phyloP scores from a whole-genome alignment of 2,113 vertebrate species.

The Poecile atricapillus region DNA sequence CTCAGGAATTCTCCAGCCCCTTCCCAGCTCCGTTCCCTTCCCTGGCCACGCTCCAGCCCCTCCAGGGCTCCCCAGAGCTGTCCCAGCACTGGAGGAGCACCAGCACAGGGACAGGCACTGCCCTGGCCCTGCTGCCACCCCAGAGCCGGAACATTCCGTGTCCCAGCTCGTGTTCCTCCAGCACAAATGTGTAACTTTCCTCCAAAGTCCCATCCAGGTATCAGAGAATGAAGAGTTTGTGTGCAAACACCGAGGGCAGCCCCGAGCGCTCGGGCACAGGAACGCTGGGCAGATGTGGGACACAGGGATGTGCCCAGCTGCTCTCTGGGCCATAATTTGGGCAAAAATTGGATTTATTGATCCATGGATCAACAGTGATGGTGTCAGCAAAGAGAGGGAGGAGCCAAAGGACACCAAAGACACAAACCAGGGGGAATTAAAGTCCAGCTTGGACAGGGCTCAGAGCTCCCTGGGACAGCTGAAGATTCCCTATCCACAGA shows the following conservation, averaged over 20 bases:
- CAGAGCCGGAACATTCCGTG: neutral
- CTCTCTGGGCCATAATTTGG: rapidly evolving
- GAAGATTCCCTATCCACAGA: neutral
- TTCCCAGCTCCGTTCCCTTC: neutral
- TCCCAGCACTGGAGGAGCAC: neutral
- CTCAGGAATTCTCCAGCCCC: neutral
- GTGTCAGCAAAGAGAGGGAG: neutral
- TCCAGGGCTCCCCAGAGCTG: neutral
- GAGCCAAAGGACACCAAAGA: neutral
- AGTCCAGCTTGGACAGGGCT: neutral
- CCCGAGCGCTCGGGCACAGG: rapidly evolving
- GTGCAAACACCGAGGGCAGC: rapidly evolving
- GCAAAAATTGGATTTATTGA: neutral
- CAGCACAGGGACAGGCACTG: neutral
- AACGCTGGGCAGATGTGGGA: rapidly evolving
- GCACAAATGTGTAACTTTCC: neutral
- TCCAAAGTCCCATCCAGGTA: neutral
- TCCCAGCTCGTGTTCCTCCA: neutral
- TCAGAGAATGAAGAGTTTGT: neutral
- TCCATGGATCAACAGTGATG: rapidly evolving
- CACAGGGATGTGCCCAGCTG: rapidly evolving
- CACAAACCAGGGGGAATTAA: neutral
- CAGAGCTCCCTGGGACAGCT: neutral
- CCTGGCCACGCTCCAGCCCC: neutral
- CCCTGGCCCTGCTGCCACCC: neutral